Evolutionary conservation across 1,140 invertebrate species (phyloP).

Genomic region (Chymomyza costata): DNA sequence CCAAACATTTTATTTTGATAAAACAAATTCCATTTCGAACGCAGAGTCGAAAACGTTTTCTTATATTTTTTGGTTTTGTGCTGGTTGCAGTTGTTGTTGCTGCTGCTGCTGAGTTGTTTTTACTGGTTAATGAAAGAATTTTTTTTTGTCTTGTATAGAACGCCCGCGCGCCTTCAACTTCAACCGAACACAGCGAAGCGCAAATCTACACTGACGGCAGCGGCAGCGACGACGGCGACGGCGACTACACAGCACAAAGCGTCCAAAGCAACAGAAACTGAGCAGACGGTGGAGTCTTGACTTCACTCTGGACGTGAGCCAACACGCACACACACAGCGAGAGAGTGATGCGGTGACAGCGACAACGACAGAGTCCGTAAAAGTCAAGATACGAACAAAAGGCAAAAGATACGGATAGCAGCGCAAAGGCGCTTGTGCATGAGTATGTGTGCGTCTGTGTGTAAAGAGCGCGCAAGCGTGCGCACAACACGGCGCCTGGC

Average conservation of each 20-base stretch:
- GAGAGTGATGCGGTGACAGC: no score
- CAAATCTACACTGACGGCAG: slow-evolving; percentile 72
- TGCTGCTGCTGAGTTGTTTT: slow-evolving; percentile 2
- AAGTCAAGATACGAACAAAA: slow-evolving; percentile 60
- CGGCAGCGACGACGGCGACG: slow-evolving; percentile 36
- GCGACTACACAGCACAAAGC: slow-evolving; percentile 18
- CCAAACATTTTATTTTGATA: slow-evolving; percentile 7
- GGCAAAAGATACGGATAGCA: slow-evolving; percentile 35
- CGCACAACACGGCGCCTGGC: neutral
- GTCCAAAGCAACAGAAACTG: slow-evolving; percentile 18
- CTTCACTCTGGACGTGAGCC: slow-evolving; percentile 3
- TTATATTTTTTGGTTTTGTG: slow-evolving; percentile 17
- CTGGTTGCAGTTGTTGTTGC: slow-evolving; percentile 8
- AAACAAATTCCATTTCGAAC: slow-evolving; percentile 11
- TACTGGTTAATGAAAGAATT: no score
- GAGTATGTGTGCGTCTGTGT: slow-evolving; percentile 20
- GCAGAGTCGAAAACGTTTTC: slow-evolving; percentile 14
- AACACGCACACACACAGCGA: no score
- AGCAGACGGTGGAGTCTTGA: slow-evolving; percentile 38
- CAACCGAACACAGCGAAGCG: slow-evolving; percentile 69
- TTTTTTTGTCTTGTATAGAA: no score
- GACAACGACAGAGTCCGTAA: slow-evolving; percentile 30
- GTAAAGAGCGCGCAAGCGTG: neutral
- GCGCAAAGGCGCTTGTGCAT: slow-evolving; percentile 19
- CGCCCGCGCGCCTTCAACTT: slow-evolving; percentile 52